Base-by-base conservation (phyloP, 2,113 vertebrate genomes). In the Tachuris rubrigastra region DNA sequence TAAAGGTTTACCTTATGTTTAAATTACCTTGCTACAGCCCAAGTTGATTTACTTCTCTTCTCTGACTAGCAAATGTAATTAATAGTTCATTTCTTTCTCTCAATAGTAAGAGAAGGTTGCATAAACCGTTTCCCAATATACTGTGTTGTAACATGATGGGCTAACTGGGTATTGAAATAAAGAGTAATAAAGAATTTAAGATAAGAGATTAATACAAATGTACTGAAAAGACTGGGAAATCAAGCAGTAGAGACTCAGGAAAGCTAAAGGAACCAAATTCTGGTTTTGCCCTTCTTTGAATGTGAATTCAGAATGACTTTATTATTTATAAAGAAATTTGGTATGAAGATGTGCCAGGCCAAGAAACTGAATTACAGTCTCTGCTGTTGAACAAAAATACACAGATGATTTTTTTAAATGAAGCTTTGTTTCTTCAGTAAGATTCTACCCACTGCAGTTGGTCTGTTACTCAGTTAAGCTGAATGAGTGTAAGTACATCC, bases 11-110 rank as follows among this genome's bases (percentile, higher is more conserved):
- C 28, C 65, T 81, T 53, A 90, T 33, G 6, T 42, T 80, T 69
- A 59, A 69, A 86, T 80, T 71, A 88, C 59, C 67, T 71, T 67
- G 46, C 30, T 74, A 28, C 35, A 83, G 50, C 27, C 60, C 63
- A 53, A 77, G 30, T 6, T 69, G 39, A 68, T 85, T 73, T 76
- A 52, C n/a, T 89, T 92, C 47, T 80, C 13, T 73, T 84, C 63
- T 7, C 23, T 77, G 50, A 42, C 55, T 86, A 86, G 71, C 42
- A 65, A 56, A 63, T 60, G 21, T 27, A 92, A 92, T 12, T 78
- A 76, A 86, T 67, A 28, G 35, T 71, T 90, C 65, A 66, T 67
- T 93, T 94, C 39, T 56, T 91, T 94, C 91, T 86, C 71, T 91
- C 55, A 31, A 67, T 65, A 80, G 42, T 41, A 86, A 88, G 0